Conservation (phyloP, 2,797 vertebrate species). For the Eulemur coronatus region DNA sequence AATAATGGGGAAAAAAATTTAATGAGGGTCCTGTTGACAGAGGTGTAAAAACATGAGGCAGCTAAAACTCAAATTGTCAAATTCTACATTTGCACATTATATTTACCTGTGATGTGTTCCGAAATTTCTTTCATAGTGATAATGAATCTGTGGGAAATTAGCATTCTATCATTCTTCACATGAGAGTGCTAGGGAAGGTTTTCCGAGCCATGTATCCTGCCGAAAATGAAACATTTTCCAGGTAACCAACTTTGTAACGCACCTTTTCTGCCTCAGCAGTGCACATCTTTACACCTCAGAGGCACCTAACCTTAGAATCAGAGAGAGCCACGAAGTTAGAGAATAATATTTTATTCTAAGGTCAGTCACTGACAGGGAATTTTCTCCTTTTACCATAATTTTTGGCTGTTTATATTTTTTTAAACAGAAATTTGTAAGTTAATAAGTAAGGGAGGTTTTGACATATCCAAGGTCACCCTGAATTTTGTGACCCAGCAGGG, state of each 20-base stretch:
- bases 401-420: neutral
- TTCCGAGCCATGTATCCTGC: constrained; percentile 29
- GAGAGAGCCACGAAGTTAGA: neutral
- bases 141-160: constrained; percentile 80
- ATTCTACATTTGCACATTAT: constrained; percentile 78
- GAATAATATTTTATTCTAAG: neutral
- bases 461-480: neutral
- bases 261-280: neutral
- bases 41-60: constrained; percentile 68
- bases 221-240: constrained; percentile 39
- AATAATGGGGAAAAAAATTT: constrained; percentile 58
- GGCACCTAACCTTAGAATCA: neutral
- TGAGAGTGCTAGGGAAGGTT: constrained; percentile 53
- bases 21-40: constrained; percentile 76
- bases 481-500: neutral
- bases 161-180: constrained; percentile 59
- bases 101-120: constrained; percentile 73
- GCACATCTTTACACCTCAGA: constrained; percentile 50
- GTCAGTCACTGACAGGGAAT: neutral
- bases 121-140: constrained; percentile 80
- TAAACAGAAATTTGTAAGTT: constrained; percentile 1
- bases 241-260: neutral
- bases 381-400: neutral
- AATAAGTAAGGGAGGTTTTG: neutral
- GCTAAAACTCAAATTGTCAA: constrained; percentile 69